Percentiles rank a stretch among this genome's conserved stretches.
These are phyloP conservation scores for Dendronephthya gigantea DNA, from an alignment of 64 coral and sea anemone genomes.

Conservation along the genomic window DNA sequence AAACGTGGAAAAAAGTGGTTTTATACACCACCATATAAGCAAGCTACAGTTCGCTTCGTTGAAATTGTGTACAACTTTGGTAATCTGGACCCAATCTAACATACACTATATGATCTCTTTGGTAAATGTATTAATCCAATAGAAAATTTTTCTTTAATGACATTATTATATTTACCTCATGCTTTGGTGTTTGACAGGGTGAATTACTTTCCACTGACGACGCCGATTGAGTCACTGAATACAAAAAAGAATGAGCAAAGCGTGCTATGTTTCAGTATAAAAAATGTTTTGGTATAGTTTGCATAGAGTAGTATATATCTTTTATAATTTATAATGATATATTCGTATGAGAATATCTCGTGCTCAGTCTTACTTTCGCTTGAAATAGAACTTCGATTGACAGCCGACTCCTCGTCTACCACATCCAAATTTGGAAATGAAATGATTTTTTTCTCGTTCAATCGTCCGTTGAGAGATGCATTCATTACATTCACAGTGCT, in stretches of 20 bases:
- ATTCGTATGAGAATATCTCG: too few relatives aligned
- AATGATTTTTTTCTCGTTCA: not conserved
- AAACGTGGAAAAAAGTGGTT: too few relatives aligned
- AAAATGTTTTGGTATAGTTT: too few relatives aligned
- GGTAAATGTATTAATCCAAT: too few relatives aligned
- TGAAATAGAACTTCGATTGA: not conserved
- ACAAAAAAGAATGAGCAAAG: not conserved
- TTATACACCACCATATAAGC: too few relatives aligned
- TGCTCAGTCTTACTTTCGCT: not conserved
- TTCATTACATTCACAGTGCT: not conserved
- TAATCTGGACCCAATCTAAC: too few relatives aligned
- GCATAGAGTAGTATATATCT: too few relatives aligned
- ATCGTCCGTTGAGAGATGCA: not conserved
- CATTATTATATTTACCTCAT: not conserved
- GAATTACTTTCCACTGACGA: conserved; percentile 8
- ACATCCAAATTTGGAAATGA: conserved; percentile 6
- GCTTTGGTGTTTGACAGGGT: not conserved
- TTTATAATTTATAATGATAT: too few relatives aligned
- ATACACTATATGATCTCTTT: too few relatives aligned
- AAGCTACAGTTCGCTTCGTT: too few relatives aligned
- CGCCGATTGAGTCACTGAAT: not conserved
- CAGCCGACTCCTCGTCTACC: not conserved
- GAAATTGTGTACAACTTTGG: too few relatives aligned
- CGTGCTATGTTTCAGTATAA: too few relatives aligned
- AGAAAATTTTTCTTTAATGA: not conserved